Evolutionary conservation across 2,888 invertebrate genomes (phyloP), one percentile per base, ranked within the genome.

Genomic region (Epirrita christyi): DNA sequence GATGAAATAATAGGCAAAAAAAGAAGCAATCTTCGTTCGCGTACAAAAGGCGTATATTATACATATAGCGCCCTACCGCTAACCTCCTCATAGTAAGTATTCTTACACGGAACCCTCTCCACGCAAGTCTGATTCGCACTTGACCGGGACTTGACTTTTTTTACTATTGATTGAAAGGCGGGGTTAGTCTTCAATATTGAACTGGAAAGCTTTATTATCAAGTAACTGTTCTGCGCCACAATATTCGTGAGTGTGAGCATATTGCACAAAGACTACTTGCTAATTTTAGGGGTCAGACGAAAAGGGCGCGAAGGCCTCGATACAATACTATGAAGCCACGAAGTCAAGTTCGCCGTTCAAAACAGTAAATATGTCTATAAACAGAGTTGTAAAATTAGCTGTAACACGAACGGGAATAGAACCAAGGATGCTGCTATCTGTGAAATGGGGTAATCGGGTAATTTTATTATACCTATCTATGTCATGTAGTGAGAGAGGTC

Each of bases 281-380:
- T 32, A n/a, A 34, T 9, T 13, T n/a, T 13, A 45, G 45, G 34
- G 46, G 50, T 43, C 38, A 46, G 14, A 2, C 13, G 13, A 41
- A 49, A 49, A 55, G 59, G 50, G 41, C 53, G 56, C 15, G 34
- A 40, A 55, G 47, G 48, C 55, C 59, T 61, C 57, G 61, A 34
- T 40, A 6, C 28, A 13, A 28, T 44, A n/a, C 27, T 13, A 10
- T 55, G 55, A 72, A 73, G 73, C 57, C 70, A 73, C 43, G 57
- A 61, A 73, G 81, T 80, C 80, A 80, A 80, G 80, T 79, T 78
- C 78, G 69, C 58, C 55, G 44, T 59, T 61, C 64, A 63, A 70
- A 71, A 57, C 64, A 57, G 63, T 72, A 71, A 72, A 76, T 70
- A 68, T 62, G 58, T 67, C 71, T 73, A 73, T 73, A 75, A 72